phyloP scores from a whole-genome alignment of 2,797 vertebrate genomes.

The Merluccius polli region DNA sequence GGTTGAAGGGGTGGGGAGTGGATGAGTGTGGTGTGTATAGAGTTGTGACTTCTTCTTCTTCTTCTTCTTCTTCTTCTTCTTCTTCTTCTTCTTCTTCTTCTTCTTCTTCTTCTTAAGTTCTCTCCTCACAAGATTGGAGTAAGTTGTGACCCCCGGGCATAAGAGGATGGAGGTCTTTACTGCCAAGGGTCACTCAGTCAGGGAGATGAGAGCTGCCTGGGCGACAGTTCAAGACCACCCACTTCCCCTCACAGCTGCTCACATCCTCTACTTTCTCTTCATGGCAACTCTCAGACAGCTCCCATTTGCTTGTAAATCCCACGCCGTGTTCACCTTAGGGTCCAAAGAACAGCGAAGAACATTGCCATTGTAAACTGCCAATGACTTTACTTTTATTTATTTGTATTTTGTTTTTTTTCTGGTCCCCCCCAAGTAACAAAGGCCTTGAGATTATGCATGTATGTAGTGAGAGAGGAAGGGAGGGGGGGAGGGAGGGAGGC shows the following conservation, averaged over 20 bases:
- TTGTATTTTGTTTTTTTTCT: not conserved
- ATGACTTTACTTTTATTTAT: not conserved
- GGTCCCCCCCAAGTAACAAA: not conserved
- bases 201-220: too few relatives aligned
- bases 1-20: too few relatives aligned
- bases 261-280: not conserved
- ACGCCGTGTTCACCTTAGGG: not conserved
- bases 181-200: not conserved
- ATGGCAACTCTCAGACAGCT: not conserved
- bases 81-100: too few relatives aligned
- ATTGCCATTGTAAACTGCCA: not conserved
- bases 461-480: constrained; percentile 17
- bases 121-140: not conserved
- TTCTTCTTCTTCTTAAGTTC: too few relatives aligned
- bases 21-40: too few relatives aligned
- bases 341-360: not conserved
- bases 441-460: constrained; percentile 25
- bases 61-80: too few relatives aligned
- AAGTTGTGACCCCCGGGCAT: not conserved
- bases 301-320: not conserved
- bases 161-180: not conserved
- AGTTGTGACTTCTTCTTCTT: too few relatives aligned
- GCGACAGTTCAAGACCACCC: too few relatives aligned
- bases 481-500: not conserved
- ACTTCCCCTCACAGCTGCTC: too few relatives aligned